These are phyloP conservation scores for Lepidotrigona ventralis DNA, from an alignment of 1,140 invertebrate genomes.

Conservation along the genomic window DNA sequence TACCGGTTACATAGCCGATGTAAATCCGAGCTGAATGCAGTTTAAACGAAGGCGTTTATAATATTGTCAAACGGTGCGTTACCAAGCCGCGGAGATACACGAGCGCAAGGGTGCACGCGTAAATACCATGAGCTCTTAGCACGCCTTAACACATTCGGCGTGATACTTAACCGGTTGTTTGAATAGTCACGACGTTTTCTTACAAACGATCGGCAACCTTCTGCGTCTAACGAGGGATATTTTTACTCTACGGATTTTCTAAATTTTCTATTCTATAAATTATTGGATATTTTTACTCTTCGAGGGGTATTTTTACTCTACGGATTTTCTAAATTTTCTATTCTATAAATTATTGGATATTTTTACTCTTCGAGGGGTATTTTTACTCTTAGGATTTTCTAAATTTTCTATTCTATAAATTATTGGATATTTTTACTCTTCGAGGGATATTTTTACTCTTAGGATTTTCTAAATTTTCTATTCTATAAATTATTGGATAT, in stretches of 20 bases:
- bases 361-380: too few relatives aligned
- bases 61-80: conserved; percentile 53
- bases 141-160: background rate
- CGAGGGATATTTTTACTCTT: too few relatives aligned
- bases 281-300: too few relatives aligned
- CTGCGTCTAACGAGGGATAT: background rate
- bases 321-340: background rate
- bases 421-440: too few relatives aligned
- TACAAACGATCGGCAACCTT: background rate
- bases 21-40: conserved; percentile 55
- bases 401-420: background rate
- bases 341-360: background rate
- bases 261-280: background rate
- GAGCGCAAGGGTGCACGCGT: background rate
- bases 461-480: background rate
- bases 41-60: conserved; percentile 63
- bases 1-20: background rate
- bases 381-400: background rate
- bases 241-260: background rate
- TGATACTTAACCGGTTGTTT: conserved; percentile 22
- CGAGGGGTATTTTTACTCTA: too few relatives aligned
- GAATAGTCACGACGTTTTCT: background rate
- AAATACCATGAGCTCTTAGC: conserved; percentile 12
- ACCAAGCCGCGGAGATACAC: background rate
- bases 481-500: background rate